These are phyloP conservation scores for Paradoxurus hermaphroditus DNA, from an alignment of 2,113 vertebrate species.

Conservation along the genomic window DNA sequence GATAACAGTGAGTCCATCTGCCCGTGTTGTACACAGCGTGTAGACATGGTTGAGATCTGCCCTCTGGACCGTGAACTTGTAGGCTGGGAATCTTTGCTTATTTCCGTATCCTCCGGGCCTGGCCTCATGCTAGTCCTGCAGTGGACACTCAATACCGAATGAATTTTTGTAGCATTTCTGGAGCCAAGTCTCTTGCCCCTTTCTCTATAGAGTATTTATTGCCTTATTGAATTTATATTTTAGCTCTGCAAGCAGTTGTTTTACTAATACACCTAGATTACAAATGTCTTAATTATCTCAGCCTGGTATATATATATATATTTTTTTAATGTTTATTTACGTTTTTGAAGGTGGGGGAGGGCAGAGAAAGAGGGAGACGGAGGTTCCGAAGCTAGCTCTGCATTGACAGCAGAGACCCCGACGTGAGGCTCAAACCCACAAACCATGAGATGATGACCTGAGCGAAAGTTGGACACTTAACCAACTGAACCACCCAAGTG, in stretches of 20 bases:
- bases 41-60: background rate
- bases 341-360: no score
- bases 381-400: no score
- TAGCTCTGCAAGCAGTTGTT: background rate
- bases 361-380: no score
- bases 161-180: background rate
- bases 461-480: no score
- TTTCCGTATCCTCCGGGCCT: background rate
- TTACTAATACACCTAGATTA: conserved; percentile 25
- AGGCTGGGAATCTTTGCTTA: background rate
- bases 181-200: background rate
- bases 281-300: background rate
- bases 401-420: no score
- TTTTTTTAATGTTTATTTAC: no score
- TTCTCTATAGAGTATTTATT: background rate
- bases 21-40: background rate
- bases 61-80: background rate
- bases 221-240: conserved; percentile 21
- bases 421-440: no score
- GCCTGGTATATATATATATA: no score
- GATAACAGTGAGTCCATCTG: background rate
- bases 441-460: no score
- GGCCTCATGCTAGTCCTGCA: background rate
- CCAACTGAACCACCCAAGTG: no score
- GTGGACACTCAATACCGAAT: background rate